Conservation (phyloP, 1,140 invertebrate genomes). For the Andrena cerasifolii region DNA sequence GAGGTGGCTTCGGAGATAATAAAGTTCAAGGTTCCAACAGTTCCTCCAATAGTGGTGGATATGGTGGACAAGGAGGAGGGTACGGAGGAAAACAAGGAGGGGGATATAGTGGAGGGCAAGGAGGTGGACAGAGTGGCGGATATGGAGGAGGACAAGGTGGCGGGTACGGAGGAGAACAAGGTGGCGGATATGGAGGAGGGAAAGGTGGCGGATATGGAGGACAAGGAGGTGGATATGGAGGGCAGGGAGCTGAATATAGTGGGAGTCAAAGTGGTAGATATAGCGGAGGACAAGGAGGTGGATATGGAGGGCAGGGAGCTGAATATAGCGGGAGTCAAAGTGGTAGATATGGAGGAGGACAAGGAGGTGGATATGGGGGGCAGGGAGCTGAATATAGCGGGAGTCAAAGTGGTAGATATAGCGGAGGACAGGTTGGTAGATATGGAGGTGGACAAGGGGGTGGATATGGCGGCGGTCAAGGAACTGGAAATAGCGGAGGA, state of each 20-base stretch:
- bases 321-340: slow-evolving; percentile 33
- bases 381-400: slow-evolving; percentile 30
- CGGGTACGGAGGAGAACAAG: slow-evolving; percentile 10
- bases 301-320: slow-evolving; percentile 23
- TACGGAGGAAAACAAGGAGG: slow-evolving; percentile 25
- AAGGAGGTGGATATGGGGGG: no score
- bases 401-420: slow-evolving; percentile 35
- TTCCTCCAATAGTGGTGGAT: slow-evolving; percentile 27
- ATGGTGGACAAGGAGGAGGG: slow-evolving; percentile 26
- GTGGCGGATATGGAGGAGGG: slow-evolving; percentile 34
- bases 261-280: slow-evolving; percentile 37
- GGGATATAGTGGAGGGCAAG: slow-evolving; percentile 1
- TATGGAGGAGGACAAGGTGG: slow-evolving; percentile 30
- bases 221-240: slow-evolving; percentile 42
- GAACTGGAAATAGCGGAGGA: slow-evolving; percentile 31
- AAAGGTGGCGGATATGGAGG: slow-evolving; percentile 34
- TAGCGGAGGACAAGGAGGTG: no score
- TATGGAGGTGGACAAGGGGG: slow-evolving; percentile 25
- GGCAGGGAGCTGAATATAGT: slow-evolving; percentile 25
- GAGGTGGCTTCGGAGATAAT: slow-evolving; percentile 31
- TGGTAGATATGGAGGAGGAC: slow-evolving; percentile 28
- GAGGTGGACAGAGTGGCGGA: slow-evolving; percentile 26
- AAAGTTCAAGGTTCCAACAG: slow-evolving; percentile 31
- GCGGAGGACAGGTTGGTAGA: no score
- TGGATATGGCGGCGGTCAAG: slow-evolving; percentile 33